Conservation (phyloP, 2,797 vertebrate species). For the Luscinia luscinia region DNA sequence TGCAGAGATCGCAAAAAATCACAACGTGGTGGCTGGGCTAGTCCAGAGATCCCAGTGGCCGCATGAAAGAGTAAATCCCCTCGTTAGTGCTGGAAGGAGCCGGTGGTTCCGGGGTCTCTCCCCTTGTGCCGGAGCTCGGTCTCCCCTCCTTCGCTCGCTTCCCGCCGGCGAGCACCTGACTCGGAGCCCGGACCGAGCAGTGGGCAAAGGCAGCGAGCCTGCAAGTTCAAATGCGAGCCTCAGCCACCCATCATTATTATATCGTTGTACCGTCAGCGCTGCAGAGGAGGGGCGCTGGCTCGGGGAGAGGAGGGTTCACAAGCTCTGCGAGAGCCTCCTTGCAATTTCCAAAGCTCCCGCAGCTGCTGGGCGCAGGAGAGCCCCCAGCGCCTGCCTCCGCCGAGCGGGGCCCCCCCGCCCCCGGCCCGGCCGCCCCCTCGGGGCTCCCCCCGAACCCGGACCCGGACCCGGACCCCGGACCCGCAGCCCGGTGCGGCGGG, state of each 20-base stretch:
- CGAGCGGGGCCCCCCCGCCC: neutral
- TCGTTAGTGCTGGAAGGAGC: conserved; percentile 49
- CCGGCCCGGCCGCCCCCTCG: neutral
- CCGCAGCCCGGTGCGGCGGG: neutral
- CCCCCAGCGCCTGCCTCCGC: conserved; percentile 59
- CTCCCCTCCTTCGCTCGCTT: conserved; percentile 32
- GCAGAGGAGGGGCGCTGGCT: conserved; percentile 90
- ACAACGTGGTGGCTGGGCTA: conserved; percentile 62
- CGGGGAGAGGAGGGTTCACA: conserved; percentile 81
- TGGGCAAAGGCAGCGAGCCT: conserved; percentile 77
- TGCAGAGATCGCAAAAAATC: conserved; percentile 68
- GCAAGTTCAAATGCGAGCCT: conserved; percentile 88
- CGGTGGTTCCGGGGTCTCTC: conserved; percentile 30
- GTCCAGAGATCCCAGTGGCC: conserved; percentile 71
- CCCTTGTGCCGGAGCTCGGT: conserved; percentile 1
- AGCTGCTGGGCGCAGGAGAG: conserved; percentile 62
- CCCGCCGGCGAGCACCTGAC: conserved; percentile 69
- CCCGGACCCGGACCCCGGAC: neutral
- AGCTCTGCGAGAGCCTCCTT: conserved; percentile 68
- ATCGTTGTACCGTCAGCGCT: conserved; percentile 85
- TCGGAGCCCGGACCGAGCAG: conserved; percentile 72
- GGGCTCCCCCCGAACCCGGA: neutral
- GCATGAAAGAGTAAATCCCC: conserved; percentile 70
- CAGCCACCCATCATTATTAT: conserved; percentile 90
- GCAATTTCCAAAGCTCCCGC: conserved; percentile 67